Conservation (phyloP, 2,113 vertebrate genomes). For the Sebastes fasciatus region DNA sequence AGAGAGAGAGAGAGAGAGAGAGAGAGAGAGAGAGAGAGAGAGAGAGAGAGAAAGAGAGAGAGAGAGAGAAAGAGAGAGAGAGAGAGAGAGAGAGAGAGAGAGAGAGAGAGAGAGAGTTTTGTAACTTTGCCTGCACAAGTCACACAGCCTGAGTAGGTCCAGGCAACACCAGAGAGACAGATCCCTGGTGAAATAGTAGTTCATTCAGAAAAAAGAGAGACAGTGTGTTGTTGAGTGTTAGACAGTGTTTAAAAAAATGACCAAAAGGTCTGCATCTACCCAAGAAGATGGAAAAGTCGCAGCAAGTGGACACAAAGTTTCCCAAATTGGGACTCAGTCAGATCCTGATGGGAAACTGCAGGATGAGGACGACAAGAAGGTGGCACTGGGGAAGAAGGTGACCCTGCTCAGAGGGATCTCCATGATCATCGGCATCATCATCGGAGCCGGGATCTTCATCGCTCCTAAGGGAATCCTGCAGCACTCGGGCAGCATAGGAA, state of each 20-base stretch:
- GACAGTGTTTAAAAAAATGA: conserved; percentile 78
- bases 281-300: conserved; percentile 64
- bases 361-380: conserved; percentile 74
- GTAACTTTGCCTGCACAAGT: conserved; percentile 19
- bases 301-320: conserved; percentile 25
- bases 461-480: conserved; percentile 95
- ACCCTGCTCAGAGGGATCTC: conserved; percentile 93
- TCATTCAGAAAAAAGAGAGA: not conserved
- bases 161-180: not conserved
- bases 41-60: not conserved
- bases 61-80: not conserved
- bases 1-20: not conserved
- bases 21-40: not conserved
- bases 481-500: conserved; percentile 92
- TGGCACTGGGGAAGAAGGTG: conserved; percentile 93
- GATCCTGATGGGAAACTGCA: conserved; percentile 49
- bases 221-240: not conserved
- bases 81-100: not conserved
- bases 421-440: conserved; percentile 96
- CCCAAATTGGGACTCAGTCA: conserved; percentile 15
- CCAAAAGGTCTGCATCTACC: conserved; percentile 78
- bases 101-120: not conserved
- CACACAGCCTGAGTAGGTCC: conserved; percentile 12
- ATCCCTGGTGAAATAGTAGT: not conserved
- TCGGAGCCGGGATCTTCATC: conserved; percentile 98